Conservation (phyloP, 2,113 vertebrate genomes). For the Erythrolamprus reginae region DNA sequence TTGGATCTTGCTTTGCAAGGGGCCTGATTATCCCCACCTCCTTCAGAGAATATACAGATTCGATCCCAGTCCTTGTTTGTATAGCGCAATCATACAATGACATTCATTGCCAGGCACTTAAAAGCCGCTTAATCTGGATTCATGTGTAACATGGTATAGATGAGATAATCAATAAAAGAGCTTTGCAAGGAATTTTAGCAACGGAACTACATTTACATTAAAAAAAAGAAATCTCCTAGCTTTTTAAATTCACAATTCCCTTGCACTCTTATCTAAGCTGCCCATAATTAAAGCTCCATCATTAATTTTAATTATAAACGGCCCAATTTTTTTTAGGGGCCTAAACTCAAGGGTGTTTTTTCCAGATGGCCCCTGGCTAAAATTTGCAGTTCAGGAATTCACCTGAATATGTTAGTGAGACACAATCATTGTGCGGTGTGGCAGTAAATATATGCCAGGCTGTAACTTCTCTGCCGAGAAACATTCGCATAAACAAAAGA, state of each 20-base stretch:
- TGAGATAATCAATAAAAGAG: constrained; percentile 9
- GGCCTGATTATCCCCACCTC: background rate
- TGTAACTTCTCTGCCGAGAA: background rate
- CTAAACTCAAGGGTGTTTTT: background rate
- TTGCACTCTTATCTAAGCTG: constrained; percentile 1
- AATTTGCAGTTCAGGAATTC: background rate
- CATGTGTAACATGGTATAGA: background rate
- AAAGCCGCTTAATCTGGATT: constrained; percentile 22
- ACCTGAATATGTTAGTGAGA: constrained; percentile 11
- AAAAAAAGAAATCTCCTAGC: constrained; percentile 23
- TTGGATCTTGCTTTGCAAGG: constrained; percentile 15
- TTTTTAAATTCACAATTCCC: constrained; percentile 12
- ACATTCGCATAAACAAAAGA: background rate
- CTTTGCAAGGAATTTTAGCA: background rate
- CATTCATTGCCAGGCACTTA: background rate
- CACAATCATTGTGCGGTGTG: background rate
- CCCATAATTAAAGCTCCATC: constrained; percentile 9
- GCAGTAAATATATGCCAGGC: background rate
- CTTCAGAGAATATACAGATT: background rate
- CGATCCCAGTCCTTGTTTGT: background rate
- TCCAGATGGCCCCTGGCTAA: constrained; percentile 10
- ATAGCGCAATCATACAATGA: constrained; percentile 7
- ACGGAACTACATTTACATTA: background rate
- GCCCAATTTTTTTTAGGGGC: constrained; percentile 10
- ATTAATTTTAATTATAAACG: constrained; percentile 35